Percentiles rank a stretch among this genome's conserved stretches.
Evolutionary conservation across 2,888 invertebrate genomes (phyloP).

Genomic region (Caenorhabditis afra): DNA sequence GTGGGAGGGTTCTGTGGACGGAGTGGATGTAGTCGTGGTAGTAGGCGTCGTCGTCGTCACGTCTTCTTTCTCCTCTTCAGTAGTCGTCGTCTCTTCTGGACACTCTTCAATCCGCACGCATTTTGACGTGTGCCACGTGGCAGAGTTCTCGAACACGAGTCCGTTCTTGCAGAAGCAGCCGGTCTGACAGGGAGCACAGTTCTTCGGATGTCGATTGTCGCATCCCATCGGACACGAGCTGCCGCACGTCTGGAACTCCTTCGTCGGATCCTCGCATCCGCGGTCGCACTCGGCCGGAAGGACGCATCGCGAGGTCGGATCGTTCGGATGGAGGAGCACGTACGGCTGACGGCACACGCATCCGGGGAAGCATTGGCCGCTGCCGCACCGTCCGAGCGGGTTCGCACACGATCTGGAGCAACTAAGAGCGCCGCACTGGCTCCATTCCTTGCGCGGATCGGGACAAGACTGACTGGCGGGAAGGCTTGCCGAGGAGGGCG

Average conservation of each 20-base stretch:
- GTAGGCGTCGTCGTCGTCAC: slow-evolving; percentile 26
- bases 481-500: slow-evolving; percentile 28
- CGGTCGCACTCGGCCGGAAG: slow-evolving; percentile 72
- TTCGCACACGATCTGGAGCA: slow-evolving; percentile 69
- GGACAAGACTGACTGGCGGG: slow-evolving; percentile 45
- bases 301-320: slow-evolving; percentile 70
- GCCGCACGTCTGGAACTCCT: slow-evolving; percentile 72
- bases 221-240: slow-evolving; percentile 78
- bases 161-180: slow-evolving; percentile 78
- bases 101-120: slow-evolving; percentile 70
- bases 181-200: slow-evolving; percentile 75
- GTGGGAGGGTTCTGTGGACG: slow-evolving; percentile 17
- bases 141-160: slow-evolving; percentile 65
- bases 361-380: slow-evolving; percentile 68
- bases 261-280: slow-evolving; percentile 65
- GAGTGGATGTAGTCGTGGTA: slow-evolving; percentile 24
- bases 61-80: background rate
- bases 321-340: slow-evolving; percentile 62
- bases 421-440: slow-evolving; percentile 62
- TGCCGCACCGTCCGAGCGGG: slow-evolving; percentile 63
- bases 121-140: slow-evolving; percentile 69
- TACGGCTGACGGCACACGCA: slow-evolving; percentile 73
- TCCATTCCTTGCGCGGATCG: slow-evolving; percentile 70
- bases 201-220: slow-evolving; percentile 70
- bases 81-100: slow-evolving; percentile 42